These are phyloP conservation scores for Geotrupes spiniger DNA, from an alignment of 2,888 invertebrate genomes.

Conservation along the genomic window DNA sequence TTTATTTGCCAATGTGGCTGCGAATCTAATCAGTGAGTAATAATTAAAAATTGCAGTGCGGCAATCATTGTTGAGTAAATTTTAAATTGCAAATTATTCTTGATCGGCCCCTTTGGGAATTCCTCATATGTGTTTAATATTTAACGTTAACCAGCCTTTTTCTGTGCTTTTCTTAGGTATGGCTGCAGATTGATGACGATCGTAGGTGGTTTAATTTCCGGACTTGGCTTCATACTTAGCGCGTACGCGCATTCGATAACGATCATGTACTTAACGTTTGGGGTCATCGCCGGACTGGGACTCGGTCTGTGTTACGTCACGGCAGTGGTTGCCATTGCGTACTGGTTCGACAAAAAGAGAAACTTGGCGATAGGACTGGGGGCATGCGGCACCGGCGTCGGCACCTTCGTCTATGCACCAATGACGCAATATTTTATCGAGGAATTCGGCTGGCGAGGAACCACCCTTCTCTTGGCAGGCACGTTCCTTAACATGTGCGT, in stretches of 20 bases:
- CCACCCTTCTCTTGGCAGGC: conserved; percentile 76
- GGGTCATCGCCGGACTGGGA: conserved; percentile 79
- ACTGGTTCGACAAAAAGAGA: conserved; percentile 87
- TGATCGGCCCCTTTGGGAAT: too few species aligned
- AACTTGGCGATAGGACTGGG: conserved; percentile 84
- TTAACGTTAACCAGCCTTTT: too few species aligned
- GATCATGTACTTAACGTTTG: conserved; percentile 81
- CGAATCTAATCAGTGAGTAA: too few species aligned
- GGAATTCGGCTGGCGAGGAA: conserved; percentile 83
- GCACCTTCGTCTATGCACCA: conserved; percentile 85
- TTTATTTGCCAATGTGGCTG: too few species aligned
- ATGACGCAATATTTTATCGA: conserved; percentile 76
- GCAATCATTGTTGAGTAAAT: too few species aligned
- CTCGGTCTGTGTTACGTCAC: conserved; percentile 84
- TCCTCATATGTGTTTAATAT: too few species aligned
- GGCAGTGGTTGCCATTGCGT: conserved; percentile 87
- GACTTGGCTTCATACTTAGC: conserved; percentile 73
- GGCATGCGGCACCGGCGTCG: conserved; percentile 86
- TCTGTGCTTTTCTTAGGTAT: background rate
- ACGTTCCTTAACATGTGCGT: conserved; percentile 82
- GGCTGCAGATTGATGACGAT: conserved; percentile 45
- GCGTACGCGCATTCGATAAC: conserved; percentile 69
- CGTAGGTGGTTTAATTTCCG: conserved; percentile 68
- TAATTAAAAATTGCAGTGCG: too few species aligned
- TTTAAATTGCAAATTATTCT: too few species aligned